phyloP scores from a whole-genome alignment of 2,797 vertebrate genomes.

The Pseudochaenichthys georgianus region DNA sequence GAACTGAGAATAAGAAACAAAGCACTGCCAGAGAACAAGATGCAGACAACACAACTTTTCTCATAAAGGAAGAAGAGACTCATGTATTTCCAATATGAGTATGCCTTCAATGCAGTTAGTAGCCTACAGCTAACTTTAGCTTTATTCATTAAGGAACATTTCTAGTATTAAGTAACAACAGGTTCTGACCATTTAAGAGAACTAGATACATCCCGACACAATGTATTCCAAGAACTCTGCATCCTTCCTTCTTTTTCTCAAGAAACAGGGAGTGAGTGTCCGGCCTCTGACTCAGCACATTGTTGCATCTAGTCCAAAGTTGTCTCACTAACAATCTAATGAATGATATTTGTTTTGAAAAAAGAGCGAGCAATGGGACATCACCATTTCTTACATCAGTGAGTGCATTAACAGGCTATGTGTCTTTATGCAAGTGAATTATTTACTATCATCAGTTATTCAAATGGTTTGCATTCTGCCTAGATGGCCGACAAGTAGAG shows the following conservation, averaged over 20 bases:
- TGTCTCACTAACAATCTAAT: constrained; percentile 6
- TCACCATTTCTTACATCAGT: neutral
- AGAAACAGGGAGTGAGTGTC: constrained; percentile 5
- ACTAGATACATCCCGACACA: neutral
- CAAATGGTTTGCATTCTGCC: neutral
- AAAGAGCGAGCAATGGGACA: neutral
- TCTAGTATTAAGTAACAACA: no score
- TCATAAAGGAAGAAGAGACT: constrained; percentile 9
- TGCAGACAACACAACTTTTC: constrained; percentile 20
- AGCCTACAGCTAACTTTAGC: constrained; percentile 1
- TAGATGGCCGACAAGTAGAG: constrained; percentile 2
- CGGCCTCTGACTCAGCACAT: constrained; percentile 17
- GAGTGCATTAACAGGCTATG: neutral
- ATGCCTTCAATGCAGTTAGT: neutral
- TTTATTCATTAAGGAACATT: neutral
- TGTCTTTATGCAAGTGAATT: constrained; percentile 1
- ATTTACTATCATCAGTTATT: constrained; percentile 7
- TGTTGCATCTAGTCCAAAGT: neutral
- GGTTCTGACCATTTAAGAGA: constrained; percentile 6
- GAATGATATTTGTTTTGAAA: neutral
- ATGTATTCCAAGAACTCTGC: neutral
- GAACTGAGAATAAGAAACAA: constrained; percentile 25
- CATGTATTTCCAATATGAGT: neutral
- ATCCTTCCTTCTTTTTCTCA: neutral
- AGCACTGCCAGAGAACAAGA: neutral